Percentiles rank a stretch among this genome's conserved stretches.
Evolutionary conservation across 2,113 vertebrate genomes (phyloP).

Genomic region (Pomatorhinus ruficollis): DNA sequence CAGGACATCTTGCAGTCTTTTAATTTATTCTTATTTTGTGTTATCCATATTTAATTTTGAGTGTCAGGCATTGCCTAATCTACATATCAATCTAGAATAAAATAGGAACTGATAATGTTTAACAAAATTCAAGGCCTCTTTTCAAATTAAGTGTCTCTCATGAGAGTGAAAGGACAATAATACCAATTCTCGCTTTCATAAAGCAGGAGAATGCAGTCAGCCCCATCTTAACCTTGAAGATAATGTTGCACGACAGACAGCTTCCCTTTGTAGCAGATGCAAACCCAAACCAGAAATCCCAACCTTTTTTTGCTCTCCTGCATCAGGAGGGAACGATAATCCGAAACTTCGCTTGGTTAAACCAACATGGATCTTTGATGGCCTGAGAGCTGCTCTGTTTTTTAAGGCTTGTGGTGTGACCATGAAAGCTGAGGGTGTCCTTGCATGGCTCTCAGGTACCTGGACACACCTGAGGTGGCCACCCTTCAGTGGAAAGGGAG

Average conservation of each 20-base stretch:
- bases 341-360: neutral
- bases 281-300: neutral
- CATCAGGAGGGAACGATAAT: neutral
- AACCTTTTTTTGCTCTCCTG: neutral
- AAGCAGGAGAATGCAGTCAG: neutral
- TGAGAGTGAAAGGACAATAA: slow-evolving; percentile 1
- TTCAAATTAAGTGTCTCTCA: slow-evolving; percentile 20
- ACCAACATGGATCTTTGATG: accelerated
- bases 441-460: neutral
- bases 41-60: slow-evolving; percentile 6
- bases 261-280: neutral
- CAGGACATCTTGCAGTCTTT: neutral
- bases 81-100: slow-evolving; percentile 18
- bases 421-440: neutral
- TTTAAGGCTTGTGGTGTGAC: neutral
- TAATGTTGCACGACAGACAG: neutral
- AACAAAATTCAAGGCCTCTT: slow-evolving; percentile 33
- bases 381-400: neutral
- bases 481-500: neutral
- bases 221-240: neutral
- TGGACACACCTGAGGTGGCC: neutral
- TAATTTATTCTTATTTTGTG: slow-evolving; percentile 35
- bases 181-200: neutral
- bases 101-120: slow-evolving; percentile 4
- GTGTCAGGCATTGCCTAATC: neutral